Percentiles rank a stretch among this genome's conserved stretches.
phyloP scores from a whole-genome alignment of 37 sponge, comb jelly and placozoan species.

The Diacarnus erythraeanus region DNA sequence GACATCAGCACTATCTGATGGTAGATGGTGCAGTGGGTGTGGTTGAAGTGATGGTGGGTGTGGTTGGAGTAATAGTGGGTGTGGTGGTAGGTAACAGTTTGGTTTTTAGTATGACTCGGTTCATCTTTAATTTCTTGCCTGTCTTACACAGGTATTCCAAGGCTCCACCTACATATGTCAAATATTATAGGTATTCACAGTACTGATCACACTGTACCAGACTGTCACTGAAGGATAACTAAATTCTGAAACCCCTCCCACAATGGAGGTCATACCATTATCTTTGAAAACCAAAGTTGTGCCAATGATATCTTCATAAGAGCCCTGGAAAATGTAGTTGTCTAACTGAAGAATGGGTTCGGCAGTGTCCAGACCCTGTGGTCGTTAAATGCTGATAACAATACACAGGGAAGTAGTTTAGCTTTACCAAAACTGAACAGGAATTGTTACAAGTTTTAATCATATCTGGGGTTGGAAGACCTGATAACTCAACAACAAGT shows the following conservation, averaged over 20 bases:
- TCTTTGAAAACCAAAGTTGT: constrained; percentile 18
- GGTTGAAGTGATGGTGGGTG: background rate
- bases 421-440: constrained; percentile 37
- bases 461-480: constrained; percentile 35
- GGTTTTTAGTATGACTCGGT: constrained; percentile 13
- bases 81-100: background rate
- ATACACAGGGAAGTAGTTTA: too few species aligned
- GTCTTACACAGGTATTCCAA: constrained; percentile 39
- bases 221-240: background rate
- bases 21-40: background rate
- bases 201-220: background rate
- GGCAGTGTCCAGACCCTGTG: constrained; percentile 43
- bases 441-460: constrained; percentile 6
- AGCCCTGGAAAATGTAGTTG: constrained; percentile 42
- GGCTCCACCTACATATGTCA: background rate
- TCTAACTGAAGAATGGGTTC: constrained; percentile 59
- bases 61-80: background rate
- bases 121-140: constrained; percentile 23
- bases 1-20: background rate
- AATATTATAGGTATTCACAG: background rate
- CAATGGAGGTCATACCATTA: constrained; percentile 18
- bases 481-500: constrained; percentile 47
- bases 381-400: background rate
- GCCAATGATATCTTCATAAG: constrained; percentile 33
- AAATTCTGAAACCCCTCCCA: background rate